Evolutionary conservation across 1,140 invertebrate genomes (phyloP), one percentile per base, ranked within the genome.

Genomic region (Ceratina japonica): DNA sequence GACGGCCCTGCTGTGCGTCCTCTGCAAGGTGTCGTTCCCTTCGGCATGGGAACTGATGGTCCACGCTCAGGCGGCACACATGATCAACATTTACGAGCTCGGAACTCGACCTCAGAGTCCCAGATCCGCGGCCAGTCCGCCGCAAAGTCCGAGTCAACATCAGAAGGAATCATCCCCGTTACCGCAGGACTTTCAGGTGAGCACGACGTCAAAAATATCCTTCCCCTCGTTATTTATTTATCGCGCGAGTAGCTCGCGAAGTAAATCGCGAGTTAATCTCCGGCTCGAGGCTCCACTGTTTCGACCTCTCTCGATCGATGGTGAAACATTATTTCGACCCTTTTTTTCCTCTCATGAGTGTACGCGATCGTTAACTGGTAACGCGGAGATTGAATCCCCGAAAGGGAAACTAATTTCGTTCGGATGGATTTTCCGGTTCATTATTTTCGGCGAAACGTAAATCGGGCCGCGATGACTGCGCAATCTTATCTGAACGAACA

Each of bases 21-120:
- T 96, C 87, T 96, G 96, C 92, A 96, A 96, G 92, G 95, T 96
- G 89, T 94, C 95, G 56, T 96, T 96, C 90, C 93, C 93, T 77
- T 95, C 94, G 85, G 95, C 95, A 56, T 96, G 96, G 96, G 95
- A 96, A 91, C 91, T 96, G 83, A 96, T 96, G 95, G 95, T 96
- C 20, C 96, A 96, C 89, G 95, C 95, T 76, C 96, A 96, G 88
- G 95, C 95, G 31, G 95, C 95, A 61, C 96, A 96, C 90, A 96
- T 96, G 95, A 93, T 96, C 89, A 96, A 96, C 92, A 96, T 96
- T 87, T 96, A 96, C 91, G 95, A 96, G 91, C 92, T 96, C 79
- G 95, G 95, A 54, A 90, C 89, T 69, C 89, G 89, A 87, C 90
- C 91, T 86, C 92, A 87, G 77, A 89, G 86, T 73, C 86, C 87